Conservation (phyloP, 1,140 invertebrate species). For the Arion vulgaris region DNA sequence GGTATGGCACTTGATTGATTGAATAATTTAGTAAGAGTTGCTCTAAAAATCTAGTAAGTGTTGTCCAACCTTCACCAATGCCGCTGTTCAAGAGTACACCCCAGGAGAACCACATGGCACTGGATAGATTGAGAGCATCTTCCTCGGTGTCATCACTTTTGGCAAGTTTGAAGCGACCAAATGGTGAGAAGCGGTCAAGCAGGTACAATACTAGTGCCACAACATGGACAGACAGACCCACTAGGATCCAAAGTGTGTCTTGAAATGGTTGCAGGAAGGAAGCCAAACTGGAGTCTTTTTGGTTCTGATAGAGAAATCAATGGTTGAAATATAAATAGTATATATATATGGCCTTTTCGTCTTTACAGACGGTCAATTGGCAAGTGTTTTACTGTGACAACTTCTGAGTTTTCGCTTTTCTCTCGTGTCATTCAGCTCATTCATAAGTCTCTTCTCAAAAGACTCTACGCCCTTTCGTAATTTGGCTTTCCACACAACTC, state of each 20-base stretch:
- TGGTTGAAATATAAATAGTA: too few species aligned
- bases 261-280: slow-evolving; percentile 99
- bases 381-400: too few species aligned
- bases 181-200: slow-evolving; percentile 96
- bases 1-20: too few species aligned
- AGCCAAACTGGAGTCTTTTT: slow-evolving; percentile 93
- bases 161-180: slow-evolving; percentile 86
- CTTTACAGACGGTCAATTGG: too few species aligned
- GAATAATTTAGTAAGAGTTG: too few species aligned
- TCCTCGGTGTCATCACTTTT: slow-evolving; percentile 90
- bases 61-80: slow-evolving; percentile 96
- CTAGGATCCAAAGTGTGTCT: slow-evolving; percentile 97
- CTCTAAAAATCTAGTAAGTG: too few species aligned
- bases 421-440: too few species aligned
- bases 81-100: slow-evolving; percentile 98
- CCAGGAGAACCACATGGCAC: slow-evolving; percentile 99
- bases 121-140: slow-evolving; percentile 96
- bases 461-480: too few species aligned
- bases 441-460: too few species aligned
- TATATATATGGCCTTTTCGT: too few species aligned
- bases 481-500: too few species aligned
- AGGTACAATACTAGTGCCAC: slow-evolving; percentile 97
- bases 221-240: slow-evolving; percentile 98
- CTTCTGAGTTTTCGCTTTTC: too few species aligned
- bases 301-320: slow-evolving; percentile 79